Evolutionary conservation across 2,113 vertebrate genomes (phyloP).

Genomic region (Ophiodon elongatus): DNA sequence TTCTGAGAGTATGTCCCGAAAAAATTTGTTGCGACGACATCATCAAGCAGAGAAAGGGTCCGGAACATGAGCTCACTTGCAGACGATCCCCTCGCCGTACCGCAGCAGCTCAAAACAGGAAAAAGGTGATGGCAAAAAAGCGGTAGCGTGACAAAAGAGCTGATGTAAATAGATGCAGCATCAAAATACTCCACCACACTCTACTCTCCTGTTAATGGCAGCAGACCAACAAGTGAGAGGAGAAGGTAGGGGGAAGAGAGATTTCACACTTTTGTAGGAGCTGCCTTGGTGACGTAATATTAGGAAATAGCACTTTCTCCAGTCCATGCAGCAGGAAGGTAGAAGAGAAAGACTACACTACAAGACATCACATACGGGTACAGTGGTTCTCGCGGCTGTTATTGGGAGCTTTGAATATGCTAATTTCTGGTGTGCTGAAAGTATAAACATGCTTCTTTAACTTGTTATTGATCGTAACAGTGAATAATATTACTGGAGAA

Average conservation of each 20-base stretch:
- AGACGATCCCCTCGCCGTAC: background rate
- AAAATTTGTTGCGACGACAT: background rate
- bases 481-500: no score
- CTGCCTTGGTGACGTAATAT: constrained; percentile 55
- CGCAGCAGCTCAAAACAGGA: background rate
- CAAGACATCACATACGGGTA: background rate
- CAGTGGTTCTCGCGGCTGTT: constrained; percentile 4
- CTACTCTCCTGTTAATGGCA: constrained; percentile 36
- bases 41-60: background rate
- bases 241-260: background rate
- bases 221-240: constrained; percentile 5
- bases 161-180: background rate
- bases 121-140: background rate
- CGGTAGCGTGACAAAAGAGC: constrained; percentile 9
- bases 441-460: background rate
- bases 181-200: constrained; percentile 8
- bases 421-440: constrained; percentile 13
- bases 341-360: background rate
- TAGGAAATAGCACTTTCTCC: constrained; percentile 55
- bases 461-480: background rate
- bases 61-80: background rate
- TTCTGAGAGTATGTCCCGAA: constrained; percentile 18
- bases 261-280: constrained; percentile 58
- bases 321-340: constrained; percentile 34
- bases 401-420: constrained; percentile 37